Base-by-base conservation (phyloP, 2,113 vertebrate genomes). In the Microtus pennsylvanicus region DNA sequence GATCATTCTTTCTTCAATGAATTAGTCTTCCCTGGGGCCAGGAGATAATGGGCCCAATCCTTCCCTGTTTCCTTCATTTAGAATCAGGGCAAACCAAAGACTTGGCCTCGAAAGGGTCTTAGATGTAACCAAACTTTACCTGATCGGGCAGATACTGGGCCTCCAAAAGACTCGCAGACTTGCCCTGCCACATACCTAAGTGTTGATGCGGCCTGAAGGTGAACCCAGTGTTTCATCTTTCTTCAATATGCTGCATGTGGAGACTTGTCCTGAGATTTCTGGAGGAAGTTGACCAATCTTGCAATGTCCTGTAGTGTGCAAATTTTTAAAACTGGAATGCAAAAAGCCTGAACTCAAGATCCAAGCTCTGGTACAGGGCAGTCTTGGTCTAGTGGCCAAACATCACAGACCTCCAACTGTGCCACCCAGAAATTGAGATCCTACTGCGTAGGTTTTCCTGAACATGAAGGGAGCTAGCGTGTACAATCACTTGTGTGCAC, bases 401-500 rank as follows among this genome's bases (percentile, higher is more conserved):
- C 38, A 26, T 90, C 85, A 72, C 0, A 35, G 61, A 83, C n/a
- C 19, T 47, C 87, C 35, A 94, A 50, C n/a, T 80, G 47, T 16
- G 24, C 52, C 58, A 28, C 26, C 26, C 52, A 24, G 13, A 45
- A 92, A 87, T 63, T 50, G 70, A 81, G 81, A 33, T 65, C 42
- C 55, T 8, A 77, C 74, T 52, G 4, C 16, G 0, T 13, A 22
- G 26, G 16, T 21, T 86, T 50, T 42, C 17, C 38, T 12, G 28
- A 91, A 14, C 5, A 55, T 70, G n/a, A 88, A 30, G 78, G 12
- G 12, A 78, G 65, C 42, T 0, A 42, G 21, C 8, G 7, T 35
- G 6, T 21, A 17, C 33, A 0, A 55, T 9, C 72, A 16, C 4
- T 33, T 2, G 12, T 3, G 30, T 1, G 0, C 63, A 42, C 21